Base-by-base conservation (phyloP, 37 sponge, comb jelly and placozoan species). In the Cliona cf. orientalis region DNA sequence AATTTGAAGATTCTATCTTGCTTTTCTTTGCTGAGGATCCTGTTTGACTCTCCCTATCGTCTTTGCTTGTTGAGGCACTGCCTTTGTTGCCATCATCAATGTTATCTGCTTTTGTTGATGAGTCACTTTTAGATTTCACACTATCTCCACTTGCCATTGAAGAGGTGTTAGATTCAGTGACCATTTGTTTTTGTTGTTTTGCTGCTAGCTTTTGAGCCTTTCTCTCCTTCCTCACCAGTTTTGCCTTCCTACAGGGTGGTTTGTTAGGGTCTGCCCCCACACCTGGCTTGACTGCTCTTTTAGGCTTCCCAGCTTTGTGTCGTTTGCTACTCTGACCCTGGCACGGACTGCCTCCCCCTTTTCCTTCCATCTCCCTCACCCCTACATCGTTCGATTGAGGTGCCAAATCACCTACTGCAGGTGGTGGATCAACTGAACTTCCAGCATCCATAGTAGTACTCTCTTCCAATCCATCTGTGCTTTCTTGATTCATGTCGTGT, bases 171-270 rank as follows among this genome's bases (percentile, higher is more conserved):
- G 11, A 21, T 28, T 61, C 32, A 3, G 19, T 33, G 4, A 3
- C 75, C 26, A 21, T 40, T 11, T 23, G 23, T 21, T 42, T 39
- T 17, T 40, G 44, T 31, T n/a, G 28, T n/a, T 78, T 68, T 28
- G 46, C 56, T 17, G 57, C 37, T 35, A 3, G 0, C 53, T 90
- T 90, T 41, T 58, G 42, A 17, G 69, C 56, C 35, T 70, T 67
- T 55, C 57, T 65, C 45, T 87, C 80, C 7, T 31, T 53, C 26
- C 87, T 60, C 22, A 80, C 31, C 2, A 74, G 72, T 31, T 91
- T 91, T 19, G 91, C 91, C 55, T 91, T 91, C 38, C 66, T 56
- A 33, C 78, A 81, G 26, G 80, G 87, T 25, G 87, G 83, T 58
- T 87, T 83, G 53, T 65, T 74, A 19, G 88, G 88, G 58, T 91